Evolutionary conservation across 2,888 invertebrate genomes (phyloP).

Genomic region (Agonopterix heracliana): DNA sequence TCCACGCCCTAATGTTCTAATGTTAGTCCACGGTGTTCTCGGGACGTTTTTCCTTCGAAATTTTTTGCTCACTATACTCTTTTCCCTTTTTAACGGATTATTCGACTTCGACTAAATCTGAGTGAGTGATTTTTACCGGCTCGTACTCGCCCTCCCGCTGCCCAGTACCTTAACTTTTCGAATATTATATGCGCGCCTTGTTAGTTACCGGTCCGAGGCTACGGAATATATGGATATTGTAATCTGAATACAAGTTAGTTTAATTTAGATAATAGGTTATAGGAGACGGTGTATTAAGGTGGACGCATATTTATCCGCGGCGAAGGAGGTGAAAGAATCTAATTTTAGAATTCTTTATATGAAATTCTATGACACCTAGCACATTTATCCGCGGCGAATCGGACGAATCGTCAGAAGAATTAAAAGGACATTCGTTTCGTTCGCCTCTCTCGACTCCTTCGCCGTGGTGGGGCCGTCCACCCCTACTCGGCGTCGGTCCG

Average conservation of each 20-base stretch:
- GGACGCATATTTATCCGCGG: too few relatives aligned
- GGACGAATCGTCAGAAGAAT: too few relatives aligned
- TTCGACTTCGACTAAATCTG: slow-evolving; percentile 16
- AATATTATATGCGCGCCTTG: slow-evolving; percentile 33
- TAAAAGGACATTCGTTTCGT: too few relatives aligned
- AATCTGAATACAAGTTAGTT: slow-evolving; percentile 23
- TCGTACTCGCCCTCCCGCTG: slow-evolving; percentile 21
- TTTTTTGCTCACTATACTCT: slow-evolving; percentile 29
- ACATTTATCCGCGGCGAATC: too few relatives aligned
- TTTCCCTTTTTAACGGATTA: slow-evolving; percentile 15
- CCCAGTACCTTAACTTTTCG: slow-evolving; percentile 26
- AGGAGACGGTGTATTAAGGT: slow-evolving; percentile 31
- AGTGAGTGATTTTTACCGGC: slow-evolving; percentile 14
- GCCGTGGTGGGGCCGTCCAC: too few relatives aligned
- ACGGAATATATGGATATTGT: slow-evolving; percentile 30
- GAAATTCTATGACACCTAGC: too few relatives aligned
- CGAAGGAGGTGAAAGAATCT: too few relatives aligned
- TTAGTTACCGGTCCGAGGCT: slow-evolving; percentile 28
- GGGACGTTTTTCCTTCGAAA: slow-evolving; percentile 4
- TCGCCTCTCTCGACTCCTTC: too few relatives aligned
- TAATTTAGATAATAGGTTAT: slow-evolving; percentile 39
- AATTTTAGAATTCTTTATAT: too few relatives aligned
- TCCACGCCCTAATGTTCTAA: not conserved
- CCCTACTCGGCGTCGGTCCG: slow-evolving; percentile 30
- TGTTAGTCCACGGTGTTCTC: slow-evolving; percentile 1